Evolutionary conservation across 2,888 invertebrate genomes (phyloP), one percentile per base, ranked within the genome.

Genomic region (Cataglyphis cursor): DNA sequence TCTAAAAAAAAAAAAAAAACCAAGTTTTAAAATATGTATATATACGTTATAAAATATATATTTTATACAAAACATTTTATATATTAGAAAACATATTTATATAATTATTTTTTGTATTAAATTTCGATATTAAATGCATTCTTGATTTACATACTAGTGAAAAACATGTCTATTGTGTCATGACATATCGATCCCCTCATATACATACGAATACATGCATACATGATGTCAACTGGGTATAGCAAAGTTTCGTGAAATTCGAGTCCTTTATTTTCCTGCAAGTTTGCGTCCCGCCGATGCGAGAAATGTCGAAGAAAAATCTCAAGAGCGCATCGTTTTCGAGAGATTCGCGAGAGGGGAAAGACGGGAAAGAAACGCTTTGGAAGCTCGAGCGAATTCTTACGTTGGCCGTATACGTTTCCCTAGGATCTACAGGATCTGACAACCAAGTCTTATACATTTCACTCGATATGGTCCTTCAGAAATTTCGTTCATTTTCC

Each of bases 171-270:
- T 48, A 44, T 48, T 9, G 18, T 10, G 18, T 10, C 31, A 8
- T 31, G 28, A 68, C 18, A 68, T 68, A 68, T 68, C 31, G 48
- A 68, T 68, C 8, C 51, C 8, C 51, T 51, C 12, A n/a, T 41
- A 65, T 21, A 41, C 38, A n/a, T 24, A 48, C 38, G 24, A 21
- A 48, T 64, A 18, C 18, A 68, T 24, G 5, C n/a, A 3, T 18
- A 24, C 18, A 61, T 35, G 66, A 66, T 51, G 8, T 64, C 44
- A 48, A 10, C 12, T 8, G 61, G 1, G 44, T 48, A 59, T 35
- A 81, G 75, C 31, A 88, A 93, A 93, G 90, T 92, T 92, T 90
- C 87, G 81, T 88, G 91, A 91, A 92, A 91, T 91, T 90, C 92
- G 88, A 90, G 83, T 91, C 89, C 85, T 91, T 92, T 92, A 92